Evolutionary conservation across 2,888 invertebrate genomes (phyloP), one percentile per base, ranked within the genome.

Genomic region (Byasa hedistus): DNA sequence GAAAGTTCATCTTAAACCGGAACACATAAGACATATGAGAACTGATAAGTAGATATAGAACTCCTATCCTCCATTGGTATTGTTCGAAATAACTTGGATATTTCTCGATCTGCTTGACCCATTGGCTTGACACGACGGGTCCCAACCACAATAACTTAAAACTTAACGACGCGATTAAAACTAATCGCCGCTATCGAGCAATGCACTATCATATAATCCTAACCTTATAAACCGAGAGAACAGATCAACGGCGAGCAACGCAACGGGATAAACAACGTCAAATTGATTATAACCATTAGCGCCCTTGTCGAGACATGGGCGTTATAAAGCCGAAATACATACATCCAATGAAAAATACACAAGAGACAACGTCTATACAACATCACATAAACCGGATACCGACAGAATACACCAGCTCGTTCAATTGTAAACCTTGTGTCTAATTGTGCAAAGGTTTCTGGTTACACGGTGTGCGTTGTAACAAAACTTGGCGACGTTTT

Each of bases 261-360:
- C 66, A 79, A 75, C 74, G 74, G 75, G 76, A 75, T 79, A 77
- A 75, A 71, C 74, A 71, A 71, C 72, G 76, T 77, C 78, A 78
- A 88, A 91, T 90, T 88, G 87, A 91, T 91, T 86, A 82, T 78
- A 72, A 79, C 84, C 87, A 91, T 90, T 90, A 91, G 78, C 79
- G 76, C 72, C 76, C 79, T 82, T 85, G 89, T 88, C 80, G 85
- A 84, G 86, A 87, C 87, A 86, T 80, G 79, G 79, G 79, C 79
- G 84, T 82, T 83, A 82, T 83, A 85, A 84, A 85, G 80, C 79
- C 81, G 72, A 85, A 85, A 84, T 81, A 80, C 80, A 85, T 78
- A 79, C 77, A 76, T 81, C 79, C 75, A 76, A 83, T 87, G 85
- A 86, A 84, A 87, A 85, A 89, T 88, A 81, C 79, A 79, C 77